phyloP scores from a whole-genome alignment of 2,888 invertebrate genomes.

The Harpagoxenus sublaevis region DNA sequence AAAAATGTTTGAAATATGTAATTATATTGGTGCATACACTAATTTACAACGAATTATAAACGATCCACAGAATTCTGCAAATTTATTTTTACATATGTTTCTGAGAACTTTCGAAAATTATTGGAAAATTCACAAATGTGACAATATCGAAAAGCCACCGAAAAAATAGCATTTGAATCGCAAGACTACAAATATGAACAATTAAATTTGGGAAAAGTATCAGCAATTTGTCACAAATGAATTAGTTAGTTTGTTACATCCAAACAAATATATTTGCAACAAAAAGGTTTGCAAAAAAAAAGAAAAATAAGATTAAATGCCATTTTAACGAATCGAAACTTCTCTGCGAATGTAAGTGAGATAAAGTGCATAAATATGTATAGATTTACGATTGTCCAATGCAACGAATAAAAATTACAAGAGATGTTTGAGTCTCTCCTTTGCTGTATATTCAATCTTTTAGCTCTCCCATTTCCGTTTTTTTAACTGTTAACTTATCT shows the following conservation, averaged over 20 bases:
- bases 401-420: constrained; percentile 9
- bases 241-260: neutral
- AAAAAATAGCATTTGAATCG: neutral
- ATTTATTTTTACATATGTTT: neutral
- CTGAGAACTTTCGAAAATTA: neutral
- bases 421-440: neutral
- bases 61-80: neutral
- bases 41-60: no score
- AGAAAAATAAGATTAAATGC: neutral
- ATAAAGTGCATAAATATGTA: constrained; percentile 28
- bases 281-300: neutral
- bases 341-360: neutral
- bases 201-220: neutral
- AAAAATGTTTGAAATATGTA: no score
- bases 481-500: constrained; percentile 19
- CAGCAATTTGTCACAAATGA: neutral
- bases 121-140: neutral
- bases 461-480: constrained; percentile 19
- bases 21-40: no score
- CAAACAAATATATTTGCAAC: neutral
- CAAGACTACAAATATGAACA: neutral
- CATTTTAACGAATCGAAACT: neutral
- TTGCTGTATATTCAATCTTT: constrained; percentile 12
- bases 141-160: neutral
- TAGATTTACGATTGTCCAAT: constrained; percentile 10